phyloP scores from a whole-genome alignment of 2,888 invertebrate species.

The Spodoptera exigua region DNA sequence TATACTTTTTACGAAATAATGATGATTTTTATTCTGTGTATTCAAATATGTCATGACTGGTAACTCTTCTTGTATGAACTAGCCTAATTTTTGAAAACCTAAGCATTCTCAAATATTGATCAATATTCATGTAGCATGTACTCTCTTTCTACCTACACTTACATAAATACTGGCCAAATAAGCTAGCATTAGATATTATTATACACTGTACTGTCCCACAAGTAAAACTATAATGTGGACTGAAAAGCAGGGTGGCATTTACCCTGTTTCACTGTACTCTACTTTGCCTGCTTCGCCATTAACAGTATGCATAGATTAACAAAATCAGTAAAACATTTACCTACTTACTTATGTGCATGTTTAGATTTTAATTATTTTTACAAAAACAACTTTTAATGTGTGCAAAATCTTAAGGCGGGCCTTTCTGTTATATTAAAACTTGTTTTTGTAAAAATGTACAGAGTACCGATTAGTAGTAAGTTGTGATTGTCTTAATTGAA shows the following conservation, averaged over 20 bases:
- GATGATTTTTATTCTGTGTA: no score
- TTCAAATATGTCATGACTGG: no score
- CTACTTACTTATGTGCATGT: conserved; percentile 11
- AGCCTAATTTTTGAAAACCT: conserved; percentile 50
- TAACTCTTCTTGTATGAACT: conserved; percentile 57
- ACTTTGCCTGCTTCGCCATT: conserved; percentile 43
- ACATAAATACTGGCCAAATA: conserved; percentile 40
- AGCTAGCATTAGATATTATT: conserved; percentile 30
- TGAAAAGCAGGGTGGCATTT: no score
- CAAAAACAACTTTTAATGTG: conserved; percentile 49
- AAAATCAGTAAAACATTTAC: conserved; percentile 49
- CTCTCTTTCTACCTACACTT: conserved; percentile 19
- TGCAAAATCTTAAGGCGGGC: conserved; percentile 18
- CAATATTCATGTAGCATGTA: conserved; percentile 38
- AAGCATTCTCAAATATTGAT: conserved; percentile 42
- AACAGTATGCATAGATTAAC: conserved; percentile 39
- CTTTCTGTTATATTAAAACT: conserved; percentile 39
- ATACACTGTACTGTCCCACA: conserved; percentile 56
- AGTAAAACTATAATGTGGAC: conserved; percentile 48
- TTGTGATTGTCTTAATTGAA: conserved; percentile 60
- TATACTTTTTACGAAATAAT: conserved; percentile 55
- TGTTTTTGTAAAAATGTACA: conserved; percentile 52
- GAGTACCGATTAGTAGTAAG: conserved; percentile 49
- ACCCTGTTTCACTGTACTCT: conserved; percentile 43
- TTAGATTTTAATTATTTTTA: conserved; percentile 34